phyloP scores from a whole-genome alignment of 2,797 vertebrate genomes.

The Pygocentrus nattereri region DNA sequence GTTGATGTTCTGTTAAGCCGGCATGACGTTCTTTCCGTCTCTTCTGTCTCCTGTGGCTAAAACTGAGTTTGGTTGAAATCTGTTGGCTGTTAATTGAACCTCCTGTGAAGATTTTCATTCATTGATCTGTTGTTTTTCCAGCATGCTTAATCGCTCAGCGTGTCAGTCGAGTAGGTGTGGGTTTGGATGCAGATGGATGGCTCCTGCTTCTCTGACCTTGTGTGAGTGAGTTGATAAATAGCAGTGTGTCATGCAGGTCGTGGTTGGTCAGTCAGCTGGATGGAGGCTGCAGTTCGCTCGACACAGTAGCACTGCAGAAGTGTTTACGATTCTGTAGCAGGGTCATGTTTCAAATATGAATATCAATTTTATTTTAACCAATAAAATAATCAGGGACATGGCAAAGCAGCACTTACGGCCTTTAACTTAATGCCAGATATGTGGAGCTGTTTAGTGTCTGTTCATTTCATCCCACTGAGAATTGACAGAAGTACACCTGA shows the following conservation, averaged over 20 bases:
- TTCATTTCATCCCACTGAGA: too few relatives aligned
- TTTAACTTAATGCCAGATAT: too few relatives aligned
- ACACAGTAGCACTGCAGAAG: neutral
- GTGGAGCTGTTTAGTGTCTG: too few relatives aligned
- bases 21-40: too few relatives aligned
- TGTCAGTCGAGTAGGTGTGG: neutral
- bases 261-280: slow-evolving; percentile 7
- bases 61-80: too few relatives aligned
- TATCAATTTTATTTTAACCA: too few relatives aligned
- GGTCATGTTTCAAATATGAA: too few relatives aligned
- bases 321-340: too few relatives aligned
- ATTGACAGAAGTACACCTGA: too few relatives aligned
- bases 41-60: too few relatives aligned
- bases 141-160: neutral
- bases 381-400: neutral
- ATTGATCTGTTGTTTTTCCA: neutral
- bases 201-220: neutral
- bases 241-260: neutral
- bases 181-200: neutral
- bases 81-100: neutral
- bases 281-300: neutral
- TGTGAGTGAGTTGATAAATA: slow-evolving; percentile 2
- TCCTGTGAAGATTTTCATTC: neutral
- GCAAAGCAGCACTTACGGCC: neutral
- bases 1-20: too few relatives aligned